Evolutionary conservation across 2,797 vertebrate species (phyloP).

Genomic region (Cyprinodon diabolis): DNA sequence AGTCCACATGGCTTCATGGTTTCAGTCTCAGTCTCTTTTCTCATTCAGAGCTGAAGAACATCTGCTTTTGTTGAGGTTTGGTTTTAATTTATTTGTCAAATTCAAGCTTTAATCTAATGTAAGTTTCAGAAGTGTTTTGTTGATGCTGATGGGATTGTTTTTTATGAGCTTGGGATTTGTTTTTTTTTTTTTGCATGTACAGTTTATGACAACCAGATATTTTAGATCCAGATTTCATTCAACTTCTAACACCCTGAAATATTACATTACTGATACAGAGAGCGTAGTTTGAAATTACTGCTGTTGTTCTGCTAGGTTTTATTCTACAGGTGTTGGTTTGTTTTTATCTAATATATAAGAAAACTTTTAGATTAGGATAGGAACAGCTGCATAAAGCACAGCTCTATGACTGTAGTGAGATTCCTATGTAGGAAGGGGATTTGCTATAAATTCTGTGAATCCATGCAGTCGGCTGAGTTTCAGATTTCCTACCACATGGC

Average conservation of each 20-base stretch:
- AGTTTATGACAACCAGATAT: background rate
- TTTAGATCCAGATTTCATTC: background rate
- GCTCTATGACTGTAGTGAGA: no score
- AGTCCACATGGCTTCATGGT: background rate
- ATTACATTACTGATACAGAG: background rate
- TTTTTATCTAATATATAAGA: background rate
- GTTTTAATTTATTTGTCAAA: background rate
- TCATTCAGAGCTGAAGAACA: background rate
- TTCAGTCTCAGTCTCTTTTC: background rate
- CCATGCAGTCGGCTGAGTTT: no score
- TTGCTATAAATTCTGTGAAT: no score
- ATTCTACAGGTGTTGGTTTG: background rate
- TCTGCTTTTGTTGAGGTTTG: background rate
- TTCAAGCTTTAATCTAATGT: constrained; percentile 35
- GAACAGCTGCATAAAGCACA: no score
- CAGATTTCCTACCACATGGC: no score
- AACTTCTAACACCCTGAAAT: background rate
- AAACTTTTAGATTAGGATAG: no score
- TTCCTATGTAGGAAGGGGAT: no score
- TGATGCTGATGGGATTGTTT: background rate
- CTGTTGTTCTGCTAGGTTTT: background rate
- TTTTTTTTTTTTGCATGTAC: background rate
- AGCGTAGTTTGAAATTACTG: background rate
- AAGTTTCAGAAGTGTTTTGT: constrained; percentile 15
- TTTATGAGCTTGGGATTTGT: background rate